A percentile compares a stretch with the other conserved stretches of the same genome.
phyloP scores from a whole-genome alignment of 2,113 vertebrate species.

The Orycteropus afer region DNA sequence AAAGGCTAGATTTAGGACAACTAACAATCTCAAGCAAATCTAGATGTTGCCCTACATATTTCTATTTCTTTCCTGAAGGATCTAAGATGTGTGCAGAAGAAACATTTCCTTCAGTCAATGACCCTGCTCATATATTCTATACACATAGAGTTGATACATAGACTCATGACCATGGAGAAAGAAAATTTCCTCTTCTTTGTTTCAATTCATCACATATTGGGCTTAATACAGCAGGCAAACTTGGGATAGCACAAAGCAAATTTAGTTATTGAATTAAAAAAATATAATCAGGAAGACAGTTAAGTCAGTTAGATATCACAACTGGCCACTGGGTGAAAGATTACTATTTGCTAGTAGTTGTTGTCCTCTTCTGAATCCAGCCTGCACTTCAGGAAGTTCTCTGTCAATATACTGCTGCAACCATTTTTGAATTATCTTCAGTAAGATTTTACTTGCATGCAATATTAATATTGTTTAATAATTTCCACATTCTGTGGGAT shows the following conservation, averaged over 20 bases:
- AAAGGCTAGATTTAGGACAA: background rate
- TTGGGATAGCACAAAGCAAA: background rate
- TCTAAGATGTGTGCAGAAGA: background rate
- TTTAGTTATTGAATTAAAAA: conserved; percentile 9
- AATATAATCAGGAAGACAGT: background rate
- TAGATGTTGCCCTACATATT: background rate
- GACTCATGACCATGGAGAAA: background rate
- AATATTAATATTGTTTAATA: too few species aligned
- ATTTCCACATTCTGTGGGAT: too few species aligned
- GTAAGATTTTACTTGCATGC: too few species aligned
- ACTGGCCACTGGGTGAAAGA: background rate
- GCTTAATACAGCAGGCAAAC: background rate
- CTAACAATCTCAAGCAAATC: background rate
- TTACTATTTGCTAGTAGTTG: background rate
- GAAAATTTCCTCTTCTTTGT: background rate
- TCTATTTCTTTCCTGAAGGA: background rate
- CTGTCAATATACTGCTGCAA: too few species aligned
- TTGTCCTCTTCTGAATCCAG: too few species aligned
- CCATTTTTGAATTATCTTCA: too few species aligned
- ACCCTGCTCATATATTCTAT: background rate
- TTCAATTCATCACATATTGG: background rate
- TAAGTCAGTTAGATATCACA: background rate
- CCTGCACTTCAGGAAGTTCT: too few species aligned
- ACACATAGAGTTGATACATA: background rate
- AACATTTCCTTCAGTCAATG: background rate